phyloP scores from a whole-genome alignment of 1,140 invertebrate species.

The Akabosia matsudoensis region DNA sequence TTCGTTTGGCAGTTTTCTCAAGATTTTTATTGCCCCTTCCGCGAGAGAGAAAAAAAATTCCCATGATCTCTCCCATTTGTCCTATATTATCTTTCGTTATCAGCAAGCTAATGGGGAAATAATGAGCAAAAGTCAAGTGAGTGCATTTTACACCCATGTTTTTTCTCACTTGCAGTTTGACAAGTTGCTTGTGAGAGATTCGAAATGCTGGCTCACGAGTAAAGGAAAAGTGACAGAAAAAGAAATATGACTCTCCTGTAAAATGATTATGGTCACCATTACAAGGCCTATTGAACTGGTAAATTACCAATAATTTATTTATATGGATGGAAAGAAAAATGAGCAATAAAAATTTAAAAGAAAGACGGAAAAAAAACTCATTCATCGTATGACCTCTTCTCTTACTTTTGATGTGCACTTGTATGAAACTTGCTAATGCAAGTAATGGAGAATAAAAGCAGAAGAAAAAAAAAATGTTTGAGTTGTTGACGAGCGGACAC shows the following conservation, averaged over 20 bases:
- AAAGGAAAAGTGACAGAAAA: constrained; percentile 19
- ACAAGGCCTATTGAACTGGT: constrained; percentile 16
- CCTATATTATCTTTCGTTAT: neutral
- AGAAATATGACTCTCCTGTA: constrained; percentile 14
- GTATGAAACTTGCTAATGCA: too few relatives aligned
- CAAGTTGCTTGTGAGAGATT: too few relatives aligned
- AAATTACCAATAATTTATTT: constrained; percentile 17
- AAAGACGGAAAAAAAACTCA: too few relatives aligned
- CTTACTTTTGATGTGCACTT: too few relatives aligned
- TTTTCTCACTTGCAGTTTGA: neutral
- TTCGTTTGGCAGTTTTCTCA: neutral
- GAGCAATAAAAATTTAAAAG: constrained; percentile 16
- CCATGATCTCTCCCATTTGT: neutral
- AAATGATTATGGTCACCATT: constrained; percentile 21
- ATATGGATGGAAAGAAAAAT: constrained; percentile 9
- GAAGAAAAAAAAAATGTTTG: neutral
- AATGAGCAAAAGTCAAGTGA: neutral
- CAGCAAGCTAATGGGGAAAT: neutral
- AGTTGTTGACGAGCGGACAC: too few relatives aligned
- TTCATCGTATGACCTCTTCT: too few relatives aligned
- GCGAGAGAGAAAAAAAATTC: neutral
- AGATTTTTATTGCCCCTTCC: neutral
- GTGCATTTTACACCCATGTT: neutral
- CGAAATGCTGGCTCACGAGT: neutral
- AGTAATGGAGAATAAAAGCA: neutral